phyloP scores from a whole-genome alignment of 2,888 invertebrate genomes.

The Norana najaformis region DNA sequence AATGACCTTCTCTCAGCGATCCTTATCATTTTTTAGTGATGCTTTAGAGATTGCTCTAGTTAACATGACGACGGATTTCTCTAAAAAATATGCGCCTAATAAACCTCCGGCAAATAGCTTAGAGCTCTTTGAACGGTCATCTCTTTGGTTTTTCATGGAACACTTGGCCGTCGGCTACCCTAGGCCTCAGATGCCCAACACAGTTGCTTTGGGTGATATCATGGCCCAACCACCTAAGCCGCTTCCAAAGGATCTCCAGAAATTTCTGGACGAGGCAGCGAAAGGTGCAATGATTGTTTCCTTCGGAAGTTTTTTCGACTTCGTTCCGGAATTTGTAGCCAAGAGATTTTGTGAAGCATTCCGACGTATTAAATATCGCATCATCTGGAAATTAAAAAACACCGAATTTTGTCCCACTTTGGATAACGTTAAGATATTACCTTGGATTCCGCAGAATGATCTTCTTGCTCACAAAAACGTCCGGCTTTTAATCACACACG shows the following conservation, averaged over 20 bases:
- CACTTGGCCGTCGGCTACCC: constrained; percentile 46
- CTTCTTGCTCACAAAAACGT: constrained; percentile 29
- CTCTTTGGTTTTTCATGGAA: constrained; percentile 42
- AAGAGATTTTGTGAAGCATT: constrained; percentile 29
- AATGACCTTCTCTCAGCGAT: constrained; percentile 8
- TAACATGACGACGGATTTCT: not conserved
- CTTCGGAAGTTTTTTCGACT: constrained; percentile 29
- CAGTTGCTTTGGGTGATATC: constrained; percentile 45
- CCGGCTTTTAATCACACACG: constrained; percentile 37
- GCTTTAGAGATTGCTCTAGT: not conserved
- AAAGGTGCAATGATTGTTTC: constrained; percentile 29
- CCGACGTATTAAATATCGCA: not conserved
- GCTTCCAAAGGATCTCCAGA: constrained; percentile 25
- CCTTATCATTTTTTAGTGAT: not conserved
- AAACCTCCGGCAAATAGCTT: not conserved
- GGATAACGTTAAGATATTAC: constrained; percentile 18
- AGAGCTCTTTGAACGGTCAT: not conserved
- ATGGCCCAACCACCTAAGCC: constrained; percentile 25
- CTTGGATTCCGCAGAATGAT: constrained; percentile 38
- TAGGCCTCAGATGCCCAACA: constrained; percentile 43
- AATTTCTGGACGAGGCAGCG: constrained; percentile 24
- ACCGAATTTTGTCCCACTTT: constrained; percentile 8
- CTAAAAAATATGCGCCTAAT: not conserved
- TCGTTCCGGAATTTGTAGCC: not conserved
- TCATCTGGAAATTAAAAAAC: constrained; percentile 33